A percentile compares a stretch with the other conserved stretches of the same genome.
These are phyloP conservation scores for Diarsia mendica DNA, from an alignment of 2,888 invertebrate species.

Conservation along the genomic window DNA sequence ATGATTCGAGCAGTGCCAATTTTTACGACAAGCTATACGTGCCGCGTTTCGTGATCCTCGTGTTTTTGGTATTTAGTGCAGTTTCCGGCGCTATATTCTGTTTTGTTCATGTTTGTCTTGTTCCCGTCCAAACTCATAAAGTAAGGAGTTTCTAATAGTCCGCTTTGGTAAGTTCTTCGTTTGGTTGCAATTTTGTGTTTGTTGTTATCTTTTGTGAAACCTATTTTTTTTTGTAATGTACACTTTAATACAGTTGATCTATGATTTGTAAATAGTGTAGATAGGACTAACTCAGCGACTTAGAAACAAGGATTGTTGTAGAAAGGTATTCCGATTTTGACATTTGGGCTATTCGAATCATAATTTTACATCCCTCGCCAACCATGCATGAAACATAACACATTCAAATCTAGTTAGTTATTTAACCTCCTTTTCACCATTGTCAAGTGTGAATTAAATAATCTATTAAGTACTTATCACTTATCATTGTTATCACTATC, in stretches of 20 bases:
- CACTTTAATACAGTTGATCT: slow-evolving; percentile 2
- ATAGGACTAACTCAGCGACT: not conserved
- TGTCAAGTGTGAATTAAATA: slow-evolving; percentile 21
- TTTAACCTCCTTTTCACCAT: slow-evolving; percentile 1
- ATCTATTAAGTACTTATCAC: slow-evolving; percentile 14
- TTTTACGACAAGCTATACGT: slow-evolving; percentile 86
- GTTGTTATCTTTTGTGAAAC: not conserved
- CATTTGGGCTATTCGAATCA: not conserved
- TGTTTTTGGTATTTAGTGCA: slow-evolving; percentile 76
- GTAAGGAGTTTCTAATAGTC: slow-evolving; percentile 76
- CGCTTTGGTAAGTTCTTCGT: slow-evolving; percentile 75
- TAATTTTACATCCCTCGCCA: not conserved
- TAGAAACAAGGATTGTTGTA: not conserved
- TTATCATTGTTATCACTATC: slow-evolving; percentile 45
- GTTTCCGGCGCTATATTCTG: slow-evolving; percentile 75
- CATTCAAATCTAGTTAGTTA: not conserved
- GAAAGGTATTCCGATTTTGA: not conserved
- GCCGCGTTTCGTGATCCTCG: slow-evolving; percentile 76
- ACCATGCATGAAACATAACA: slow-evolving; percentile 13
- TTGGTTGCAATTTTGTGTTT: slow-evolving; percentile 55
- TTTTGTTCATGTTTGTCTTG: slow-evolving; percentile 79
- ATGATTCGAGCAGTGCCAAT: slow-evolving; percentile 80
- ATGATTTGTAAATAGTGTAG: slow-evolving; percentile 18
- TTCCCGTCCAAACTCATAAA: slow-evolving; percentile 81
- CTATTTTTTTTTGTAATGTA: not conserved